Evolutionary conservation across 2,113 vertebrate genomes (phyloP), one percentile per base, ranked within the genome.

Genomic region (Podilymbus podiceps): DNA sequence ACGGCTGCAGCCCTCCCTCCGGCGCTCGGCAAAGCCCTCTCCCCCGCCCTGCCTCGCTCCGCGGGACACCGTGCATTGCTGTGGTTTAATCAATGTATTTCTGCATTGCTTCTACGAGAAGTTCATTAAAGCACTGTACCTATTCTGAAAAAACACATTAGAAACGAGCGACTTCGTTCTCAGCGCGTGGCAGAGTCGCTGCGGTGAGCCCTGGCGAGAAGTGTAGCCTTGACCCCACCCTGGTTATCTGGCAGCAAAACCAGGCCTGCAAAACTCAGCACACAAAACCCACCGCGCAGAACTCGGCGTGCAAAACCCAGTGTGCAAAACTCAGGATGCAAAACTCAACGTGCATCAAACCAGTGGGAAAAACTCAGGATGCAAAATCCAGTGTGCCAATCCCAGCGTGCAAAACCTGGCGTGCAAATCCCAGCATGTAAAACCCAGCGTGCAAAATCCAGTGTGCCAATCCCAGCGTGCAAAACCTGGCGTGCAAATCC

Each of bases 191-290:
- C 33, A 18, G 22, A 74, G 53, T 6, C 18, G 60, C 67, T 47
- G 52, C 11, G 2, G 47, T 21, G 68, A 62, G 38, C 9, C n/a
- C 24, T 5, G 47, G n/a, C 0, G 49, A 68, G 76, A 55, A 22
- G 40, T 5, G 6, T 0, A 7, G 49, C 27, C 16, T 21, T n/a
- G 27, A 11, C 11, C 22, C 50, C 49, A 20, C 25, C 18, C 64
- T 19, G 35, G 27, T 44, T 75, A 52, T 19, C 30, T 0, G 1
- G 22, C 2, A 2, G 46, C 27, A 27, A 71, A 50, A 59, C 16
- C 25, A 4, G 8, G 35, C 1, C 2, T n/a, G 62, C 19, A n/a
- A 35, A 27, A 11, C 10, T 15, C 40, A 14, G 5, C 2, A 1
- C 24, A 28, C 8, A 49, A 60, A 60, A 12, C 4, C 7, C 10